Conservation (phyloP, 2,113 vertebrate genomes). For the Sapayoa aenigma region DNA sequence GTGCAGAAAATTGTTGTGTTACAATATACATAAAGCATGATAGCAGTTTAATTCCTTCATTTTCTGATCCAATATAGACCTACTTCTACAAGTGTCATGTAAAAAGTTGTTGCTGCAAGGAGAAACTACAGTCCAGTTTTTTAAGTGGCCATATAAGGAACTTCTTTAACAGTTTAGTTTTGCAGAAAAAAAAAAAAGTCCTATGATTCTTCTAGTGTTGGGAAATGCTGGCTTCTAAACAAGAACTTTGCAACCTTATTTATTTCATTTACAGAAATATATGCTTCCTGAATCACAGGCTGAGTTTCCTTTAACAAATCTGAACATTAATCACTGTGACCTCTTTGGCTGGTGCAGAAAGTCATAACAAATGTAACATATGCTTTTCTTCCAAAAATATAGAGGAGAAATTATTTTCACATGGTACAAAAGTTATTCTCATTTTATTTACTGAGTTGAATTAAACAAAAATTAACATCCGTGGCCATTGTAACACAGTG, state of each 20-base stretch:
- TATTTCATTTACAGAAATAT: background rate
- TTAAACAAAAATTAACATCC: slow-evolving; percentile 41
- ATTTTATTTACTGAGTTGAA: slow-evolving; percentile 64
- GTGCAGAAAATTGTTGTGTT: background rate
- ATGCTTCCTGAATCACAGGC: background rate
- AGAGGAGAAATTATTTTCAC: background rate
- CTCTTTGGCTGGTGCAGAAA: slow-evolving; percentile 7
- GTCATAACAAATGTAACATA: background rate
- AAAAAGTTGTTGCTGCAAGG: background rate
- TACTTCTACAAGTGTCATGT: background rate
- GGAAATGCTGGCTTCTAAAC: slow-evolving; percentile 19
- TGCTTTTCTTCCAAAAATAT: slow-evolving; percentile 11
- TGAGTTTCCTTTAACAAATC: background rate
- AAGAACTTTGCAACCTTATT: background rate
- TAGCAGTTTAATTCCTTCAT: background rate
- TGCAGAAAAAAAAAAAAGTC: background rate
- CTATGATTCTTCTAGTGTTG: background rate
- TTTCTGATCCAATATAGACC: background rate
- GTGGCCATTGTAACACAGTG: background rate
- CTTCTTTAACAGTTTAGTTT: background rate
- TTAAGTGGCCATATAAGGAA: background rate
- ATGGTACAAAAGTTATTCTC: slow-evolving; percentile 41
- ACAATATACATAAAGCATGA: background rate
- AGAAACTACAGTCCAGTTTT: background rate
- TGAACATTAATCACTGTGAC: background rate